A percentile compares a stretch with the other conserved stretches of the same genome.
These are phyloP conservation scores for Palythoa caribaeorum DNA, from an alignment of 92 coral and sea anemone species.

Conservation along the genomic window DNA sequence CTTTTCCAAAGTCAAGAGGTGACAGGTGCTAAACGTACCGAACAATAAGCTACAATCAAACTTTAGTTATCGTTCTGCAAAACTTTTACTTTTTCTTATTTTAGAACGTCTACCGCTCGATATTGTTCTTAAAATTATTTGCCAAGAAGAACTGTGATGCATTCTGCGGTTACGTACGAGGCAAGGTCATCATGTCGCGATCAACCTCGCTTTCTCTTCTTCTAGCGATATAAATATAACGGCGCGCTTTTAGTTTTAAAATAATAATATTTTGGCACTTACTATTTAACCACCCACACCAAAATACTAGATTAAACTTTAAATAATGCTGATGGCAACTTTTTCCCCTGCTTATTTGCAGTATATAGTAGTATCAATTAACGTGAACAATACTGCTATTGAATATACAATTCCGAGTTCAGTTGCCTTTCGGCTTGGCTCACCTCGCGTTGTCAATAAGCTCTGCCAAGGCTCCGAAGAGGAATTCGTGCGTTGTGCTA, in stretches of 20 bases:
- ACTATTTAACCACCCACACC: not conserved
- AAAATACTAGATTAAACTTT: not conserved
- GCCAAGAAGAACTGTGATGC: too few relatives aligned
- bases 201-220: too few relatives aligned
- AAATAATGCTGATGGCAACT: too few relatives aligned
- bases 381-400: not conserved
- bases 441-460: conserved; percentile 98
- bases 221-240: too few relatives aligned
- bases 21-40: conserved; percentile 18
- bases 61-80: not conserved
- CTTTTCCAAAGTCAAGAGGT: not conserved
- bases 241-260: too few relatives aligned
- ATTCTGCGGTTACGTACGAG: too few relatives aligned
- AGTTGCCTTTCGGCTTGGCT: not conserved
- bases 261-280: not conserved
- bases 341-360: too few relatives aligned
- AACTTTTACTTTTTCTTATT: not conserved
- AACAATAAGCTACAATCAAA: not conserved
- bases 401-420: not conserved
- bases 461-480: conserved; percentile 98
- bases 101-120: not conserved
- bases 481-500: conserved; percentile 98
- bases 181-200: too few relatives aligned
- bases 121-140: not conserved
- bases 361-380: not conserved